Conservation (phyloP, 37 sponge, comb jelly and placozoan genomes). For the Ianthella basta region DNA sequence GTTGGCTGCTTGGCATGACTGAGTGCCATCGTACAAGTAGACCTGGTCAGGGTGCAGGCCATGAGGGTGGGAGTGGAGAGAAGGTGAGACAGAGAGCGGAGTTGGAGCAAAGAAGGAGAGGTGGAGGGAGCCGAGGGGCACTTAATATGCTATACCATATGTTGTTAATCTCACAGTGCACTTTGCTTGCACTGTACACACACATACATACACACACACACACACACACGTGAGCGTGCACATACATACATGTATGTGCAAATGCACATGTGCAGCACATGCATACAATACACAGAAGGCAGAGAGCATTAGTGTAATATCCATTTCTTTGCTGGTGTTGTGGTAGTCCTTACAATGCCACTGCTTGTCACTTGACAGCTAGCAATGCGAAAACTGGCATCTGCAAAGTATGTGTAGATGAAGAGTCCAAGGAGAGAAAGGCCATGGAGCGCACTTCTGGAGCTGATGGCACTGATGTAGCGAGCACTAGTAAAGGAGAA, state of each 20-base stretch:
- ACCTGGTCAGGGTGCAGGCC: neutral
- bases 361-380: conserved; percentile 36
- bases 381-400: conserved; percentile 56
- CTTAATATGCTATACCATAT: no score
- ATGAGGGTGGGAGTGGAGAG: neutral
- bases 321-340: neutral
- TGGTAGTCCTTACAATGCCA: conserved; percentile 11
- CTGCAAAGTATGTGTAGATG: conserved; percentile 68
- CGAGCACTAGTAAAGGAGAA: conserved; percentile 43
- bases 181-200: no score
- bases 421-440: conserved; percentile 57
- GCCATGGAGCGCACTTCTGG: conserved; percentile 57
- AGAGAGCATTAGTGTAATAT: neutral
- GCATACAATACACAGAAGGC: neutral
- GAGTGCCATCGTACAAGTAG: no score
- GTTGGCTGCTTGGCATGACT: no score
- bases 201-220: no score
- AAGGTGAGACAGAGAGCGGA: neutral
- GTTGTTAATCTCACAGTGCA: no score
- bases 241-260: conserved; percentile 4
- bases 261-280: no score
- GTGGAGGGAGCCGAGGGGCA: no score
- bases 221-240: neutral
- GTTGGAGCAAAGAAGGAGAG: no score
- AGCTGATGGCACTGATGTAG: conserved; percentile 30